Conservation (phyloP, 92 coral and sea anemone species). For the Palythoa grandis region DNA sequence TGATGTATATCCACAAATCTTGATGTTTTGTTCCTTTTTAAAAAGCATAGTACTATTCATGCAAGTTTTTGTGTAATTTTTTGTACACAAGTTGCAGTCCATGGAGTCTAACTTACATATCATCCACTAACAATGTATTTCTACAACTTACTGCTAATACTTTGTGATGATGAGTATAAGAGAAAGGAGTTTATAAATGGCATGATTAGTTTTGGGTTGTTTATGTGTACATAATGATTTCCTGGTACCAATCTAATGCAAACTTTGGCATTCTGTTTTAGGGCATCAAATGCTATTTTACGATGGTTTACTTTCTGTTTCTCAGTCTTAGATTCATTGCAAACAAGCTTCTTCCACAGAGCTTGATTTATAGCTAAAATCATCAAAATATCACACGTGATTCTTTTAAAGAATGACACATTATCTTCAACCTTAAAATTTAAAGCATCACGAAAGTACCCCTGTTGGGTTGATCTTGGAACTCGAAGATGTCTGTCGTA, state of each 20-base stretch:
- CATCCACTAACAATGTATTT: not conserved
- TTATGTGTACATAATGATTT: constrained; percentile 25
- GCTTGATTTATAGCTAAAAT: not conserved
- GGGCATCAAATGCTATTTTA: not conserved
- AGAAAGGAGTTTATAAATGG: constrained; percentile 25
- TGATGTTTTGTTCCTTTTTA: too few species aligned
- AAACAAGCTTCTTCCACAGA: too few species aligned
- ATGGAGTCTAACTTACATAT: too few species aligned
- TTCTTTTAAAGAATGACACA: constrained; percentile 22
- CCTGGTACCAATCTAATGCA: constrained; percentile 6
- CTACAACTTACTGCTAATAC: constrained; percentile 12
- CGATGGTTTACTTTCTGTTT: not conserved
- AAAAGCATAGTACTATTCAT: too few species aligned
- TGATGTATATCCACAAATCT: too few species aligned
- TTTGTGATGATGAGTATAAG: not conserved
- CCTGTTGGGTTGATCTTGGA: not conserved
- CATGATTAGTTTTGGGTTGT: constrained; percentile 24
- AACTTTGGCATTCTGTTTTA: constrained; percentile 7
- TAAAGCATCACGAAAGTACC: not conserved
- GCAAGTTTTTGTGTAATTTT: too few species aligned
- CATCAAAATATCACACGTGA: constrained; percentile 9
- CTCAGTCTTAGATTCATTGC: not conserved
- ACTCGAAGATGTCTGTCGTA: constrained; percentile 13
- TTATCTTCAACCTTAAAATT: constrained; percentile 20
- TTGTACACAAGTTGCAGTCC: too few species aligned